Evolutionary conservation across 2,888 invertebrate genomes (phyloP), one percentile per base, ranked within the genome.

Genomic region (Drosophila aldrichi): DNA sequence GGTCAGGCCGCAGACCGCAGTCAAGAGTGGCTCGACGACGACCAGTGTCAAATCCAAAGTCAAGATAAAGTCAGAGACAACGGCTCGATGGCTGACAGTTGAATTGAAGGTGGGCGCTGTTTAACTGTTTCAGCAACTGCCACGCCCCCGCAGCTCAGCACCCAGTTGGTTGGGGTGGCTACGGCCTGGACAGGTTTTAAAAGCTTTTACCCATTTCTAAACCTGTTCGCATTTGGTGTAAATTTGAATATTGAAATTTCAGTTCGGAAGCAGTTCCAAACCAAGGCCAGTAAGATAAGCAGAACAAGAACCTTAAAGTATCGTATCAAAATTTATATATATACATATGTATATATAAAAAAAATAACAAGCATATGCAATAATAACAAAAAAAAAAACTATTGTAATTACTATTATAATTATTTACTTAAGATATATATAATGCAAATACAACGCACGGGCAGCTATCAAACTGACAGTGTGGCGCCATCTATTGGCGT

Each of bases 1-100:
- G 74, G 79, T 70, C 63, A 74, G 70, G 74, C 63, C 62, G n/a
- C n/a, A 61, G 66, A 40, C 65, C 77, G 60, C 78, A 77, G 73
- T 52, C 14, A 14, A 55, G 43, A 29, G 46, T 16, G 52, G 32
- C 25, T 10, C 32, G 44, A 16, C 32, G 44, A 16, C 46, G 69
- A 43, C 40, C 38, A 60, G 79, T 66, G 55, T 66, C 55, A 54
- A 68, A 56, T 69, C 32, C 64, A 70, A 70, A 76, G 64, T 64
- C 64, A 64, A 57, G 61, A 57, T 49, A 72, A 73, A 59, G 74
- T 67, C 61, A 76, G 32, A 49, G 48, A 48, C 25, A 18, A 49
- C 18, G 59, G 20, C 25, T 22, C 25, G 63, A n/a, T 44, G 46
- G 32, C 52, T 61, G 54, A 48, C 34, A 41, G 36, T 8, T n/a